A percentile compares a stretch with the other conserved stretches of the same genome.
phyloP scores from a whole-genome alignment of 1,140 invertebrate species.

The Anastrepha obliqua region DNA sequence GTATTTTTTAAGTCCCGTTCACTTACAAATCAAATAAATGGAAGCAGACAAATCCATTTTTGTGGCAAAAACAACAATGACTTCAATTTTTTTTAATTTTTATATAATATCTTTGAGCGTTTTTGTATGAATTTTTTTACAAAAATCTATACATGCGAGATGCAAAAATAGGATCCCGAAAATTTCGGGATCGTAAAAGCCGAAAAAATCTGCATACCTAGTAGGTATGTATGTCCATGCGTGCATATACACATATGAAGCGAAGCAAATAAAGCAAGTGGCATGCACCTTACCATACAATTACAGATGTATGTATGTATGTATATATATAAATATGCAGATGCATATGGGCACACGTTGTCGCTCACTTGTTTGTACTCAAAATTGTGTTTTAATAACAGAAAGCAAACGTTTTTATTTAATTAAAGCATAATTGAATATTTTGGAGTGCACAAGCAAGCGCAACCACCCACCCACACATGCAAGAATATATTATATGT shows the following conservation, averaged over 20 bases:
- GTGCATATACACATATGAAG: background rate
- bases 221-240: background rate
- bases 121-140: no score
- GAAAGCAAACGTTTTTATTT: constrained; percentile 48
- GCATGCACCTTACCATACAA: background rate
- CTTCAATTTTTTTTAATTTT: no score
- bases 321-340: background rate
- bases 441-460: constrained; percentile 9
- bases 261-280: background rate
- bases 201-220: no score
- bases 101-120: no score
- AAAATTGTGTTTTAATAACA: constrained; percentile 45
- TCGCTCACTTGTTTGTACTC: background rate
- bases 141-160: no score
- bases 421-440: constrained; percentile 46
- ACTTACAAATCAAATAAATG: no score
- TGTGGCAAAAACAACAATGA: no score
- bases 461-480: background rate
- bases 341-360: background rate
- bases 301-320: background rate
- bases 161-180: no score
- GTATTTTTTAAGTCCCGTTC: no score
- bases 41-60: no score
- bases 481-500: background rate
- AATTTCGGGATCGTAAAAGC: no score